phyloP scores from a whole-genome alignment of 2,888 invertebrate species.

The Cryptocephalus moraei region DNA sequence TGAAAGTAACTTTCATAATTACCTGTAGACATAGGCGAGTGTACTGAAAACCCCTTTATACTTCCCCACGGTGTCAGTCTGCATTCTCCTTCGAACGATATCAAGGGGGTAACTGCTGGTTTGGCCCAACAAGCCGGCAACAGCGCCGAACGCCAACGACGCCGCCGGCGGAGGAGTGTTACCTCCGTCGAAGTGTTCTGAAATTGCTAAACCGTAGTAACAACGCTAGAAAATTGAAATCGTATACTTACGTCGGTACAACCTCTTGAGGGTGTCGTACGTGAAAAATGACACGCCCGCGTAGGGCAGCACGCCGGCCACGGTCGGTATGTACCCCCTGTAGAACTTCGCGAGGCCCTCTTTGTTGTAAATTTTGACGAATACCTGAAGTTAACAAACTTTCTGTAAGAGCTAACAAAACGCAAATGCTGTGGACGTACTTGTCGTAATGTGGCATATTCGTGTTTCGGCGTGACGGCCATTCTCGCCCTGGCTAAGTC shows the following conservation, averaged over 20 bases:
- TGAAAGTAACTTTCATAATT: no score
- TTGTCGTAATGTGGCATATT: constrained; percentile 53
- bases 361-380: constrained; percentile 53
- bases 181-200: constrained; percentile 24
- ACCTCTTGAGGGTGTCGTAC: constrained; percentile 85
- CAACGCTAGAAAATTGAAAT: background rate
- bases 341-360: constrained; percentile 75
- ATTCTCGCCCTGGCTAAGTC: constrained; percentile 94
- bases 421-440: constrained; percentile 30
- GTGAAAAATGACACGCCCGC: constrained; percentile 97
- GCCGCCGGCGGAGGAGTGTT: constrained; percentile 41
- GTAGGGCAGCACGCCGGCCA: constrained; percentile 91
- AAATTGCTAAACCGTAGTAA: constrained; percentile 5
- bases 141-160: constrained; percentile 74
- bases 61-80: constrained; percentile 46
- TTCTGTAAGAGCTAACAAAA: no score
- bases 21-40: constrained; percentile 60
- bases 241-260: constrained; percentile 53
- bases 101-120: constrained; percentile 94
- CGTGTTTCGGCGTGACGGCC: constrained; percentile 81
- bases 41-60: constrained; percentile 59
- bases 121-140: constrained; percentile 90
- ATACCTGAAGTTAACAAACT: constrained; percentile 25
- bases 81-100: constrained; percentile 64
- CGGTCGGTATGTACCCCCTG: constrained; percentile 80